Percentiles rank a stretch among this genome's conserved stretches.
Conservation (phyloP, 2,888 invertebrate species). For the Polymixis flavicincta region DNA sequence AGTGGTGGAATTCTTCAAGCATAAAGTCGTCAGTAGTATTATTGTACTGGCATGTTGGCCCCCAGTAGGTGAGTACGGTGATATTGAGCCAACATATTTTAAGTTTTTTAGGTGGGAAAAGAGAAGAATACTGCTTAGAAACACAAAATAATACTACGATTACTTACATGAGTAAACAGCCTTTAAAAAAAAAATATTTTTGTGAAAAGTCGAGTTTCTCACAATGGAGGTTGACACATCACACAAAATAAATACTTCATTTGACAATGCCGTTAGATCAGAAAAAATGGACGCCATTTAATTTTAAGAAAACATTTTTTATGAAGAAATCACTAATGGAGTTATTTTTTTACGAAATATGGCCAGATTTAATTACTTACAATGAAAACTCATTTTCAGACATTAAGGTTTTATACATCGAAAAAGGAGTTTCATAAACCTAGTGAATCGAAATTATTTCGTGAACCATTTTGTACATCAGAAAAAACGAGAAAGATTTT, state of each 20-base stretch:
- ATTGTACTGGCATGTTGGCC: conserved; percentile 80
- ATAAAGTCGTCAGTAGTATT: conserved; percentile 78
- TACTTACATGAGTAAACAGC: not conserved
- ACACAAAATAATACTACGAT: not conserved
- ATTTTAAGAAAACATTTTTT: not conserved
- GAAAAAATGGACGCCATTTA: not conserved
- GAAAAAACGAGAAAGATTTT: not conserved
- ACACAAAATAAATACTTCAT: not conserved
- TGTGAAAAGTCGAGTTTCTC: not conserved
- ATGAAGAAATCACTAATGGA: conserved; percentile 19
- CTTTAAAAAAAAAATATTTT: too few species aligned
- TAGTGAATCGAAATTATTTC: not conserved
- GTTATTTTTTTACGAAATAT: not conserved
- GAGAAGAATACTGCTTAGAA: not conserved
- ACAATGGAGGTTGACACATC: not conserved
- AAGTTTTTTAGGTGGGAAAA: not conserved
- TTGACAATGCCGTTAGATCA: not conserved
- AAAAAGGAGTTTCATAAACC: not conserved
- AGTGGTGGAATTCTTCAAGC: conserved; percentile 77
- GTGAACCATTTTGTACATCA: not conserved
- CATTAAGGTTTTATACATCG: not conserved
- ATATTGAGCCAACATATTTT: not conserved
- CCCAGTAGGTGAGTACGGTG: conserved; percentile 74
- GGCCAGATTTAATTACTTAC: not conserved
- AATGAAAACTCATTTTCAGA: not conserved